phyloP scores from a whole-genome alignment of 2,888 invertebrate species.

The Merodon equestris region DNA sequence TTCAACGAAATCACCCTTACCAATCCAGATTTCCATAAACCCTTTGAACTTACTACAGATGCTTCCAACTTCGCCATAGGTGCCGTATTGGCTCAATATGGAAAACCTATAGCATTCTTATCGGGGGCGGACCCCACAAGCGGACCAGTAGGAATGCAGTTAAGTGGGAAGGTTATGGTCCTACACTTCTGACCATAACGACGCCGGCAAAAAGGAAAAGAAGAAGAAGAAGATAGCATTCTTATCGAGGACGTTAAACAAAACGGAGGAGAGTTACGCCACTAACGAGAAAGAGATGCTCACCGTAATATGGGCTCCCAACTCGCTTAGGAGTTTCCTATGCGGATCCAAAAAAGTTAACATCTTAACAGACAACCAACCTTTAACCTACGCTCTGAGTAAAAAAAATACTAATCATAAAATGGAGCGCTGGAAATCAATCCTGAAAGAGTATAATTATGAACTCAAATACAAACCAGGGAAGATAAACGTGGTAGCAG shows the following conservation, averaged over 20 bases:
- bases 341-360: conserved; percentile 15
- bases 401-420: conserved; percentile 9
- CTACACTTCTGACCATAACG: too few species aligned
- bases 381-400: conserved; percentile 33
- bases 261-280: conserved; percentile 15
- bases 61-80: conserved; percentile 25
- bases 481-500: conserved; percentile 48
- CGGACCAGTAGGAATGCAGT: too few species aligned
- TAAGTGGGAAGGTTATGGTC: too few species aligned
- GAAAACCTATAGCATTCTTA: conserved; percentile 15
- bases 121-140: too few species aligned
- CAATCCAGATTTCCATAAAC: conserved; percentile 9
- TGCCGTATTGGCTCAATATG: conserved; percentile 22
- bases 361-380: conserved; percentile 15
- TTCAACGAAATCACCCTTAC: conserved; percentile 35
- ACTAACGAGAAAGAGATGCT: conserved; percentile 29
- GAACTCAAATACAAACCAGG: conserved; percentile 45
- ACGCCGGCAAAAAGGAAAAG: too few species aligned
- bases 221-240: too few species aligned
- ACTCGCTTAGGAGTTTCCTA: conserved; percentile 15
- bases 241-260: conserved; percentile 16
- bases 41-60: conserved; percentile 27
- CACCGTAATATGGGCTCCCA: conserved; percentile 18
- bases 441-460: conserved; percentile 54
- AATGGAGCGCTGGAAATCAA: conserved; percentile 54